A percentile compares a stretch with the other conserved stretches of the same genome.
phyloP scores from a whole-genome alignment of 2,797 vertebrate species.

The Xiphophorus birchmanni region DNA sequence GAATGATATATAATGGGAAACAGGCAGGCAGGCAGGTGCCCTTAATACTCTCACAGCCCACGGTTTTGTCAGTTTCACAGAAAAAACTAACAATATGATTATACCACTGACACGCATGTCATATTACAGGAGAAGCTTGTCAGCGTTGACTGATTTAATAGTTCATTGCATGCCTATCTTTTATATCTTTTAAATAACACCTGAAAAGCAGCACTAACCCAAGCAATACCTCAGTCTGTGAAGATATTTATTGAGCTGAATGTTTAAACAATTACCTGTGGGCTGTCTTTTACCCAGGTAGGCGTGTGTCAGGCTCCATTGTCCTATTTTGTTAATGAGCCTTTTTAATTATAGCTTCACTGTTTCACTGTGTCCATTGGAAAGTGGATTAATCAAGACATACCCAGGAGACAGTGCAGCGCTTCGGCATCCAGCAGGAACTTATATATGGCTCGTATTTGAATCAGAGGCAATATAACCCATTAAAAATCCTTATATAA shows the following conservation, averaged over 20 bases:
- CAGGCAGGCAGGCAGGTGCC: background rate
- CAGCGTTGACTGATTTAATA: background rate
- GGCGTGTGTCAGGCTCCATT: constrained; percentile 27
- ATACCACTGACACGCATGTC: background rate
- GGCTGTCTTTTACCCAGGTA: constrained; percentile 25
- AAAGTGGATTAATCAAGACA: constrained; percentile 12
- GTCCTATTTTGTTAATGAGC: constrained; percentile 43
- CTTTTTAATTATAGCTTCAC: constrained; percentile 33
- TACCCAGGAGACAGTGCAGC: constrained; percentile 3
- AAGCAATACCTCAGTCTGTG: constrained; percentile 4
- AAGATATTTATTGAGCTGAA: constrained; percentile 11
- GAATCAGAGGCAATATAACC: constrained; percentile 15
- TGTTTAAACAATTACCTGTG: constrained; percentile 17
- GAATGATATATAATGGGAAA: background rate
- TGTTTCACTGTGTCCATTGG: constrained; percentile 19
- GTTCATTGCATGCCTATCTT: constrained; percentile 3
- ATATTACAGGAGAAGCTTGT: background rate
- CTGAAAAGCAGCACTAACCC: background rate
- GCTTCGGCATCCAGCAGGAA: constrained; percentile 1
- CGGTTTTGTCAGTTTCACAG: constrained; percentile 10
- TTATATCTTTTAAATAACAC: background rate
- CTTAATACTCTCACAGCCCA: background rate
- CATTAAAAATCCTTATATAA: constrained; percentile 28
- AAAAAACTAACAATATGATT: constrained; percentile 11
- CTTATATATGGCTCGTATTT: background rate